Evolutionary conservation across 1,140 invertebrate genomes (phyloP).

Genomic region (Drosophila nigrodunni): DNA sequence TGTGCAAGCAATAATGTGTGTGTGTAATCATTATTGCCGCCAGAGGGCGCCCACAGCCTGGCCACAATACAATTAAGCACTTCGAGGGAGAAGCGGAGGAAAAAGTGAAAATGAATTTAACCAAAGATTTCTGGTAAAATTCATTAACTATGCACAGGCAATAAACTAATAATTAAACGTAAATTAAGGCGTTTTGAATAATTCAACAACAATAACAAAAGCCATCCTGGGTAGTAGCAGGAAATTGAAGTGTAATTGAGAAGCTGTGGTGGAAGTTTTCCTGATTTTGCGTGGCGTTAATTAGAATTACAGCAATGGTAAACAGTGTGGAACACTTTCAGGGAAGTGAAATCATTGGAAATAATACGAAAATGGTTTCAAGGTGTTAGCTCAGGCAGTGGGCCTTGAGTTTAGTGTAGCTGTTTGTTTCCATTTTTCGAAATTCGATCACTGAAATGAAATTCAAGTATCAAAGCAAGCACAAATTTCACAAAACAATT

Average conservation of each 20-base stretch:
- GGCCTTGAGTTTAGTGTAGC: background rate
- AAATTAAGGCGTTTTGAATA: slow-evolving; percentile 44
- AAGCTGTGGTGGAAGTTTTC: slow-evolving; percentile 33
- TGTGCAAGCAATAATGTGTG: background rate
- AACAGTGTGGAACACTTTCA: background rate
- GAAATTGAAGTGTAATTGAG: slow-evolving; percentile 55
- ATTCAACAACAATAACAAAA: slow-evolving; percentile 20
- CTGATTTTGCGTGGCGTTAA: slow-evolving; percentile 39
- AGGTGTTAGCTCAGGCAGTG: slow-evolving; percentile 18
- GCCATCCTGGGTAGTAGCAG: background rate
- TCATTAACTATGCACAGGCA: slow-evolving; percentile 21
- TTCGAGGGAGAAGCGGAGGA: background rate
- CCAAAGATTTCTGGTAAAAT: slow-evolving; percentile 7
- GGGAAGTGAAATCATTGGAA: background rate
- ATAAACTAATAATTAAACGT: slow-evolving; percentile 32
- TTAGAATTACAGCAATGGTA: slow-evolving; percentile 34
- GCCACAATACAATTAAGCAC: slow-evolving; percentile 11
- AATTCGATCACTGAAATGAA: slow-evolving; percentile 64
- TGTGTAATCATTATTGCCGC: slow-evolving; percentile 7
- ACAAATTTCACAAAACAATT: slow-evolving; percentile 55
- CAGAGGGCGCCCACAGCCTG: background rate
- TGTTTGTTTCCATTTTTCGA: slow-evolving; percentile 4
- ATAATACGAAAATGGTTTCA: background rate
- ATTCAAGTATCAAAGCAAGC: slow-evolving; percentile 75
- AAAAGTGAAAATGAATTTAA: background rate